These are phyloP conservation scores for Synodontis membranacea DNA, from an alignment of 2,113 vertebrate genomes.

Conservation along the genomic window DNA sequence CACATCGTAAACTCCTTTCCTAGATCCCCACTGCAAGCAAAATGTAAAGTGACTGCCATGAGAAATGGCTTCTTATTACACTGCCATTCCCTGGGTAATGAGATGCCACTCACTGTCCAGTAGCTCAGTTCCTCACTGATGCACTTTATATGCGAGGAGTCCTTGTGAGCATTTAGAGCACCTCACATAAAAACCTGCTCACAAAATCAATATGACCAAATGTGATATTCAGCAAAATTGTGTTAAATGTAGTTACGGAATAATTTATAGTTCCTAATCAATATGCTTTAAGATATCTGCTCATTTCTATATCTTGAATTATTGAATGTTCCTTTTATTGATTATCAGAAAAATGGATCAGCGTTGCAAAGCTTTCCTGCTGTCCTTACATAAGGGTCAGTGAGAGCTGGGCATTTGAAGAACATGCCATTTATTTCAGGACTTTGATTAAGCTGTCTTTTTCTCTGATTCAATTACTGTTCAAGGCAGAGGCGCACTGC, in stretches of 20 bases:
- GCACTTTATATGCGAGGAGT: background rate
- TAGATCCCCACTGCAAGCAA: background rate
- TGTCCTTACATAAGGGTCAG: background rate
- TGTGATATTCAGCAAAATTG: background rate
- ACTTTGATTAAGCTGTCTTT: slow-evolving; percentile 8
- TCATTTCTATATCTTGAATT: background rate
- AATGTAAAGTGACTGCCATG: slow-evolving; percentile 30
- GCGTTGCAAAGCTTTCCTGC: background rate
- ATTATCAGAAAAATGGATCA: background rate
- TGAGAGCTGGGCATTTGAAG: background rate
- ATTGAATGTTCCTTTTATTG: background rate
- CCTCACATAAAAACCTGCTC: background rate
- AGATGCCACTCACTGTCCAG: slow-evolving; percentile 43
- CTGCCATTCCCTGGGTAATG: slow-evolving; percentile 46
- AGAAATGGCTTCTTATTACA: slow-evolving; percentile 41
- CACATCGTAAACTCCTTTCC: background rate
- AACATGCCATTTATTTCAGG: slow-evolving; percentile 14
- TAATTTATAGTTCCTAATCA: background rate
- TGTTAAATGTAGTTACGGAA: background rate
- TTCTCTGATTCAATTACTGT: slow-evolving; percentile 20
- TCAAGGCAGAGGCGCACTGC: background rate
- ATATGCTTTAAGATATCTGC: background rate
- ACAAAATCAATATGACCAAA: background rate
- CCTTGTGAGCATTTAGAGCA: slow-evolving; percentile 23
- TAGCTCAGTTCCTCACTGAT: slow-evolving; percentile 20